Evolutionary conservation across 64 coral and sea anemone species (phyloP).

Genomic region (Pachyseris speciosa): DNA sequence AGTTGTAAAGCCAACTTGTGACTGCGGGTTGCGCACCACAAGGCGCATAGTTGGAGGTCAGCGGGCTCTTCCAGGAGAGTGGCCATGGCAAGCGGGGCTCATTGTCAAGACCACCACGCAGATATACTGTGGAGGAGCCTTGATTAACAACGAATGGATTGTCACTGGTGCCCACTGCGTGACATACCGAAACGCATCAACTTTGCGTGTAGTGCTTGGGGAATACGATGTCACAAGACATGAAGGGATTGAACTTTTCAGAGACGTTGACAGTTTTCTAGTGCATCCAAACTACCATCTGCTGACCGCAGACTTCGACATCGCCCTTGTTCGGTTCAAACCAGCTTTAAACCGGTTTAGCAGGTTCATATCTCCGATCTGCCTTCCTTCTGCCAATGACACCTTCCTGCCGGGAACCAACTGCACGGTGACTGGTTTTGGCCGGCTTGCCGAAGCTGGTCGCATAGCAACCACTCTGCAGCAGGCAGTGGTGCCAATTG

Average conservation of each 20-base stretch:
- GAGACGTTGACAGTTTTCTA: constrained; percentile 9
- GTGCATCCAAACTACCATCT: constrained; percentile 48
- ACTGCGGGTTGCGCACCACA: constrained; percentile 34
- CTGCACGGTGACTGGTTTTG: constrained; percentile 75
- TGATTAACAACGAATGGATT: constrained; percentile 72
- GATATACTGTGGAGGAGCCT: constrained; percentile 62
- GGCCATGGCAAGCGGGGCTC: constrained; percentile 78
- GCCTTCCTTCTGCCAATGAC: constrained; percentile 31
- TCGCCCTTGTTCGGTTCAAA: constrained; percentile 44
- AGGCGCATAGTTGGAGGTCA: constrained; percentile 68
- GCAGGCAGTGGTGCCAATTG: constrained; percentile 52
- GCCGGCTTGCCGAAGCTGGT: constrained; percentile 38
- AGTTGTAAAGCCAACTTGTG: constrained; percentile 28
- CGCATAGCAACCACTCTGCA: constrained; percentile 7
- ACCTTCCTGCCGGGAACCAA: constrained; percentile 29
- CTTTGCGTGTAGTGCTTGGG: constrained; percentile 52
- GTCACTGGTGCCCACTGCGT: constrained; percentile 78
- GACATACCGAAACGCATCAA: background rate
- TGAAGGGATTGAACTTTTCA: constrained; percentile 61
- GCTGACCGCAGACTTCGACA: constrained; percentile 51
- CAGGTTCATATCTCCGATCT: constrained; percentile 58
- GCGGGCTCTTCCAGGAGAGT: constrained; percentile 53
- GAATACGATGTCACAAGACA: constrained; percentile 40
- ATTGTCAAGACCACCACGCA: background rate
- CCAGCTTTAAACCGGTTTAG: constrained; percentile 41